Conservation (phyloP, 2,113 vertebrate genomes). For the Peromyscus maniculatus region DNA sequence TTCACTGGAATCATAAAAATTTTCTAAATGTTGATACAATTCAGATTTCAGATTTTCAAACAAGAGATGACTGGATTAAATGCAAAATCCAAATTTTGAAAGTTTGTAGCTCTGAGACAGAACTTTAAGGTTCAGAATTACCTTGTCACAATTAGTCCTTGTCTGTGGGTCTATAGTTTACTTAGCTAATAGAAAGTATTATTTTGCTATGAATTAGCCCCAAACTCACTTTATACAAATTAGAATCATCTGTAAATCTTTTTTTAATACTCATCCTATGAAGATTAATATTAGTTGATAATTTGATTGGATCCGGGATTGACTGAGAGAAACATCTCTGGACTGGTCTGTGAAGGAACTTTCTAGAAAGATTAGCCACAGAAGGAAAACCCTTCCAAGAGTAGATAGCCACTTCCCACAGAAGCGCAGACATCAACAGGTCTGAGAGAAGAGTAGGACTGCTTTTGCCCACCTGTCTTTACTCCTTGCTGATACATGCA, state of each 20-base stretch:
- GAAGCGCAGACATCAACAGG: neutral
- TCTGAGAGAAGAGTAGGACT: neutral
- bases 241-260: conserved; percentile 4
- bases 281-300: neutral
- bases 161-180: neutral
- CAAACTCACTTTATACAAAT: neutral
- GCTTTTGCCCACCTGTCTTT: neutral
- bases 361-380: neutral
- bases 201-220: neutral
- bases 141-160: conserved; percentile 13
- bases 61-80: neutral
- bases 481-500: neutral
- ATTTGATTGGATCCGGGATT: neutral
- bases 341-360: neutral
- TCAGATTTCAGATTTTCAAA: conserved; percentile 1
- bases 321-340: neutral
- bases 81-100: conserved; percentile 48
- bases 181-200: neutral
- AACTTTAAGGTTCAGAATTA: neutral
- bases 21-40: conserved; percentile 10
- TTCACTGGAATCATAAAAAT: neutral
- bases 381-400: neutral
- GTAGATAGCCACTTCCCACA: neutral
- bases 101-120: conserved; percentile 7
- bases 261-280: neutral